Evolutionary conservation across 1,140 invertebrate genomes (phyloP).

Genomic region (Holotrichia oblita): DNA sequence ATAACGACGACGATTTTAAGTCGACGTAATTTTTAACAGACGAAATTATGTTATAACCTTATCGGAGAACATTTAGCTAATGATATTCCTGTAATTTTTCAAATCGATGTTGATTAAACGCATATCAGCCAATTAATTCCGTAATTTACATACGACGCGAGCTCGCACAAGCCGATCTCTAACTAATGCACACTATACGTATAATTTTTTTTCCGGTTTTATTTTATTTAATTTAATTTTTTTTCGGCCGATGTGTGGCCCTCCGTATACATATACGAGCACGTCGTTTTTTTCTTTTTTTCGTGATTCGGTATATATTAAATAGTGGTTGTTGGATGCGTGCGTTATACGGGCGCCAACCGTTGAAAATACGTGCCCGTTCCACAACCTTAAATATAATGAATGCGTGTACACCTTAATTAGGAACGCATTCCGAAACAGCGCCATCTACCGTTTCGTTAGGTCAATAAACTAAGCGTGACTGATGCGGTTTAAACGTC

Average conservation of each 20-base stretch:
- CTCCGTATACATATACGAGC: not conserved
- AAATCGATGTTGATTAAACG: not conserved
- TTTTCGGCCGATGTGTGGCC: not conserved
- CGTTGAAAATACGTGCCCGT: not conserved
- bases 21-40: too few relatives aligned
- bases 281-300: not conserved
- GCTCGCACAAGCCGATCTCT: too few relatives aligned
- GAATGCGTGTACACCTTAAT: not conserved
- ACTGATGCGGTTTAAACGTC: too few relatives aligned
- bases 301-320: not conserved
- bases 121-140: not conserved
- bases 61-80: too few relatives aligned
- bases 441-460: not conserved
- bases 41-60: too few relatives aligned
- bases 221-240: not conserved
- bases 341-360: not conserved
- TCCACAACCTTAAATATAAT: too few relatives aligned
- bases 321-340: too few relatives aligned
- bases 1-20: too few relatives aligned
- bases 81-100: not conserved
- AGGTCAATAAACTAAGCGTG: slow-evolving; percentile 1
- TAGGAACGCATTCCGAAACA: not conserved
- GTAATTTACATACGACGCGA: not conserved
- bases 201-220: too few relatives aligned
- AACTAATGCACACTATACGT: too few relatives aligned